Base-by-base conservation (phyloP, 2,888 invertebrate species). In the Scrobipalpa atriplicella region DNA sequence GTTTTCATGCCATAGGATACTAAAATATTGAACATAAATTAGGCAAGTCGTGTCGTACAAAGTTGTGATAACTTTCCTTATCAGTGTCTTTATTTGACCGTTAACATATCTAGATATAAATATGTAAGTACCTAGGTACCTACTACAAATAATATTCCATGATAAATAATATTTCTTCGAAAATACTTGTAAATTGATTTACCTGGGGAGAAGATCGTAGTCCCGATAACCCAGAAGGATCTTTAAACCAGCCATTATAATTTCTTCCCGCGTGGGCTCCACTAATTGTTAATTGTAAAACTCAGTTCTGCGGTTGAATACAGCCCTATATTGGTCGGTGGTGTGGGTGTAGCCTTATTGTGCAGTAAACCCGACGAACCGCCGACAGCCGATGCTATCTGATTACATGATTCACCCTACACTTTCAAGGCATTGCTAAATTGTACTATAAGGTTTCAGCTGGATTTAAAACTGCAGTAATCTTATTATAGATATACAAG, bases 391-490 rank as follows among this genome's bases (percentile, higher is more conserved):
- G 64, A 65, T 62, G 67, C 71, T 21, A 66, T 73, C 72, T 67
- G 69, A 69, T 75, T 69, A 72, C 52, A 66, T 75, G 73, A 75
- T 69, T 73, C 75, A 72, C 66, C 66, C 68, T 62, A 58, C 41
- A 21, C 62, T 16, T 36, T 62, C 47, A 47, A 47, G 47, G 47
- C 47, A 62, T 13, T 61, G 39, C 54, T 21, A 21, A 54, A 54
- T 21, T 47, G 47, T 11, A 54, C 54, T 54, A 11, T 54, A 54
- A 54, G 54, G 54, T 54, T 54, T 54, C 54, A 21, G 9, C 21
- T 19, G 54, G 21, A 21, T 11, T 29, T 54, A 47, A 47, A 16
- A 47, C 16, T 47, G 47, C 47, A 47, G 43, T 43, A 43, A 13
- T 43, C 3, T 10, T 43, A 13, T 11, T 43, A 43, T 13, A 13